phyloP scores from a whole-genome alignment of 2,113 vertebrate genomes.

The Tenebrosternarchus preto region DNA sequence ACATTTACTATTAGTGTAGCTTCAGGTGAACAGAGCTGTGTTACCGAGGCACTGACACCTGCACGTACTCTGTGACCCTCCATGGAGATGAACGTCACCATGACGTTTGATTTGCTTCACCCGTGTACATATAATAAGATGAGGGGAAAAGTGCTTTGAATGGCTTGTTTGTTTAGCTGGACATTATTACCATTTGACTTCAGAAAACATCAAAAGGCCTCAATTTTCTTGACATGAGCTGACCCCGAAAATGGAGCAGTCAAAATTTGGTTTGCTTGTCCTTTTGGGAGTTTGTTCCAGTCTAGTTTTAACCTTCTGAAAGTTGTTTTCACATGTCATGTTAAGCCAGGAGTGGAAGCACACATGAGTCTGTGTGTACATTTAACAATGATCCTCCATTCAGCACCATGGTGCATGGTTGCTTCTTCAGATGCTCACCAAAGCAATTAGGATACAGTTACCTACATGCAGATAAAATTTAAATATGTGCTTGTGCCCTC shows the following conservation, averaged over 20 bases:
- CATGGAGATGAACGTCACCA: constrained; percentile 7
- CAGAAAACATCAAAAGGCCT: background rate
- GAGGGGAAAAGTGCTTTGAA: background rate
- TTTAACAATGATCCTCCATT: constrained; percentile 1
- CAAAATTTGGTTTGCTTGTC: too few species aligned
- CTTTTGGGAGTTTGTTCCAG: too few species aligned
- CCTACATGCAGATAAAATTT: background rate
- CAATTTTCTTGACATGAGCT: too few species aligned
- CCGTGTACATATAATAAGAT: background rate
- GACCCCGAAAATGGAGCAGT: too few species aligned
- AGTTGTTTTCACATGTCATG: background rate
- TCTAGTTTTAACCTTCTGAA: background rate
- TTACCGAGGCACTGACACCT: background rate
- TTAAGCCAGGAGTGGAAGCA: background rate
- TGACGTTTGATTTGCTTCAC: background rate
- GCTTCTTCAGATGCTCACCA: background rate
- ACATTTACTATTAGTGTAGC: too few species aligned
- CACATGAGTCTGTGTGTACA: background rate
- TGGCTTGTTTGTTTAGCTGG: background rate
- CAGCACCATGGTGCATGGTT: background rate
- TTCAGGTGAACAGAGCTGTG: background rate
- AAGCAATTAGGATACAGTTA: background rate
- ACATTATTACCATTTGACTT: background rate
- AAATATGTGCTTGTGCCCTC: background rate
- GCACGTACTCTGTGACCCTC: background rate